Percentiles rank a stretch among this genome's conserved stretches.
phyloP scores from a whole-genome alignment of 1,140 invertebrate genomes.

The Neodiprion fabricii region DNA sequence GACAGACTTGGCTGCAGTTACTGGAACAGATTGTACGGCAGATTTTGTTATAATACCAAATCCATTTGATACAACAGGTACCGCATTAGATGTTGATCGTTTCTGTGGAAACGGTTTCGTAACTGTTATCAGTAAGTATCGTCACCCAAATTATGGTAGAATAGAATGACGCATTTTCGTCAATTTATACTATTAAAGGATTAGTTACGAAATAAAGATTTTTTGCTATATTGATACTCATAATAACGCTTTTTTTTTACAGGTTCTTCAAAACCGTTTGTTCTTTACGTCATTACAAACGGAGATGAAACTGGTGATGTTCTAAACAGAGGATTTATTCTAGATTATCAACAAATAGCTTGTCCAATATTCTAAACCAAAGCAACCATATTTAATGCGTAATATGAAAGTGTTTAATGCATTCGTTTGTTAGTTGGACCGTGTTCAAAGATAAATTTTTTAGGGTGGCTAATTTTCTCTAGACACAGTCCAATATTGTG shows the following conservation, averaged over 20 bases:
- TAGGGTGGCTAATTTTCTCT: conserved; percentile 14
- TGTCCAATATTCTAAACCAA: conserved; percentile 55
- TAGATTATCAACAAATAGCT: conserved; percentile 72
- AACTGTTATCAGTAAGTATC: conserved; percentile 68
- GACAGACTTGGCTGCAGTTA: conserved; percentile 58
- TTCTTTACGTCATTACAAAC: conserved; percentile 75
- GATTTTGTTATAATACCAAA: conserved; percentile 81
- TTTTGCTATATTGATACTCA: conserved; percentile 13
- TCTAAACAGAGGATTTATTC: conserved; percentile 75
- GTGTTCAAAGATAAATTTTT: conserved; percentile 12
- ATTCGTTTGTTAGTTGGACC: not conserved
- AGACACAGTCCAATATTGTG: not conserved
- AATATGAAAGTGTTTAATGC: not conserved
- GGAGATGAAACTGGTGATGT: conserved; percentile 66
- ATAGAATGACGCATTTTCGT: not conserved
- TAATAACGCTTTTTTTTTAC: conserved; percentile 42
- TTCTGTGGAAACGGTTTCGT: conserved; percentile 77
- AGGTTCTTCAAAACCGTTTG: conserved; percentile 73
- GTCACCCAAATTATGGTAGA: conserved; percentile 2
- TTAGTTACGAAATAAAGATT: conserved; percentile 9
- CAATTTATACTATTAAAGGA: not conserved
- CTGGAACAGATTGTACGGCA: conserved; percentile 66
- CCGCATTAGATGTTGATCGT: conserved; percentile 64
- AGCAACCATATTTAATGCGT: not conserved
- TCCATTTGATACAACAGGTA: conserved; percentile 60